Percentiles rank a stretch among this genome's conserved stretches.
Evolutionary conservation across 2,888 invertebrate species (phyloP).

Genomic region (Clanis bilineata): DNA sequence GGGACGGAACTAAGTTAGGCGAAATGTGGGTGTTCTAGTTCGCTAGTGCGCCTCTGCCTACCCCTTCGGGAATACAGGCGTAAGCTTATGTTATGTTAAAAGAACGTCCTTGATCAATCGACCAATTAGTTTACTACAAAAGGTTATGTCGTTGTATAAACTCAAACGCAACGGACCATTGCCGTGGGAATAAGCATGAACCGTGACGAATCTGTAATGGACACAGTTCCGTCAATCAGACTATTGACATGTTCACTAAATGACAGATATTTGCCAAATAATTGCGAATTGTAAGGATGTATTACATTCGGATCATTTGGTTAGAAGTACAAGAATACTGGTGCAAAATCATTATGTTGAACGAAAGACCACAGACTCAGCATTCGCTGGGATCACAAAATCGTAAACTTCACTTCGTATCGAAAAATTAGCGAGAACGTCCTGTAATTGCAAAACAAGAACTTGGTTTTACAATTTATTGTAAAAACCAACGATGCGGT

Average conservation of each 20-base stretch:
- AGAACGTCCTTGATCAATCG: neutral
- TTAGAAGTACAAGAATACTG: neutral
- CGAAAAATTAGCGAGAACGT: too few relatives aligned
- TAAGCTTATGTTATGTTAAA: neutral
- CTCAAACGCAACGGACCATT: neutral
- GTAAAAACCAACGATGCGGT: neutral
- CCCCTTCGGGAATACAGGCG: too few relatives aligned
- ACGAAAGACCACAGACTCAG: too few relatives aligned
- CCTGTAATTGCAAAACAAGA: too few relatives aligned
- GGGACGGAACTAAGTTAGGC: too few relatives aligned
- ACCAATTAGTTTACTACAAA: neutral
- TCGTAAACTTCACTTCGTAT: too few relatives aligned
- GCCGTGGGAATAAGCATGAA: neutral
- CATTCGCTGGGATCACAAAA: too few relatives aligned
- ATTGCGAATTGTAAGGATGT: neutral
- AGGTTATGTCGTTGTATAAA: neutral
- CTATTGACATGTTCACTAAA: neutral
- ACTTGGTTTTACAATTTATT: too few relatives aligned
- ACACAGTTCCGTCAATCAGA: neutral
- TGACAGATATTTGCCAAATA: neutral
- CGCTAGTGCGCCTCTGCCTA: too few relatives aligned
- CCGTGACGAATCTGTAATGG: slow-evolving; percentile 1
- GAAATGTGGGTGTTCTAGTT: too few relatives aligned
- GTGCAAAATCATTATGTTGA: neutral
- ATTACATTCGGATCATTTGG: neutral